Conservation (phyloP, 2,888 invertebrate genomes). For the Metellina segmentata region DNA sequence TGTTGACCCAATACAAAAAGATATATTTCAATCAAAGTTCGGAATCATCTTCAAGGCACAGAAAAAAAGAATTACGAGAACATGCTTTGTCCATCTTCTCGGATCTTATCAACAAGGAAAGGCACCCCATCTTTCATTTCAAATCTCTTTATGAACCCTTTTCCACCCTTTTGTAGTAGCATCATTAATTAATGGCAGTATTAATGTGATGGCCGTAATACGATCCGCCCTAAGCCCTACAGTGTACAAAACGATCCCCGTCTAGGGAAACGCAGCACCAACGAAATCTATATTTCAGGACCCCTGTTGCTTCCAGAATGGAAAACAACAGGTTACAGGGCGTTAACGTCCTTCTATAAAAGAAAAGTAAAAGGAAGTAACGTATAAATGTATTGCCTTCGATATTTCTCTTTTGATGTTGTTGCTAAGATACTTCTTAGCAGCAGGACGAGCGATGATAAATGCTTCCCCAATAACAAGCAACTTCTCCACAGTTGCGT, state of each 20-base stretch:
- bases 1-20: too few species aligned
- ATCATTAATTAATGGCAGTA: constrained; percentile 53
- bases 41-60: too few species aligned
- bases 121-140: background rate
- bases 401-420: constrained; percentile 45
- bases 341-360: constrained; percentile 7
- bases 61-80: too few species aligned
- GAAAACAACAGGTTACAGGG: constrained; percentile 61
- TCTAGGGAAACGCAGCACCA: background rate
- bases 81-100: too few species aligned
- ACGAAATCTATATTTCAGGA: constrained; percentile 59
- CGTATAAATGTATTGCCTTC: constrained; percentile 24
- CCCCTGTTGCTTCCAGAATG: constrained; percentile 52
- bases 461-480: constrained; percentile 52
- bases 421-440: constrained; percentile 49
- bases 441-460: constrained; percentile 46
- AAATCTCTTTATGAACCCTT: background rate
- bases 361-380: constrained; percentile 21
- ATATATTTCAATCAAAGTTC: too few species aligned
- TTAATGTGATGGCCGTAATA: constrained; percentile 35
- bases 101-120: background rate
- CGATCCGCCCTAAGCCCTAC: constrained; percentile 9
- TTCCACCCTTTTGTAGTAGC: background rate
- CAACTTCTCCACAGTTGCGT: constrained; percentile 15
- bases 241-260: constrained; percentile 15